A percentile compares a stretch with the other conserved stretches of the same genome.
Evolutionary conservation across 2,113 vertebrate genomes (phyloP).

Genomic region (Danionella cerebrum): DNA sequence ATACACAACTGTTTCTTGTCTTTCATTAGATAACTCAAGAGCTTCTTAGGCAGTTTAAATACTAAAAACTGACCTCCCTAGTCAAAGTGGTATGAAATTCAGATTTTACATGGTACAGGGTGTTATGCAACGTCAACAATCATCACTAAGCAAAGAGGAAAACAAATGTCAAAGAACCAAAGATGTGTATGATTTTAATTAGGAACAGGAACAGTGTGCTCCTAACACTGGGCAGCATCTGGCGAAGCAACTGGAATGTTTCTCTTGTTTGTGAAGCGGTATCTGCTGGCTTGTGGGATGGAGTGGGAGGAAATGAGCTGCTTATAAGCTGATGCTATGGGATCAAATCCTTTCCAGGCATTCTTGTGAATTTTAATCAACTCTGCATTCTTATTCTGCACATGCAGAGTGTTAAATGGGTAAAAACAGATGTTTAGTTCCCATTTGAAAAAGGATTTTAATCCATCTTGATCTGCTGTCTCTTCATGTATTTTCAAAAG

Average conservation of each 20-base stretch:
- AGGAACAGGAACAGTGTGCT: not conserved
- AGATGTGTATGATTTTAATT: not conserved
- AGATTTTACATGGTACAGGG: too few relatives aligned
- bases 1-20: too few relatives aligned
- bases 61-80: too few relatives aligned
- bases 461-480: slow-evolving; percentile 9
- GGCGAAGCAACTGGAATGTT: slow-evolving; percentile 5
- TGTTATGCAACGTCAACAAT: too few relatives aligned
- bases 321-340: not conserved
- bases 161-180: not conserved
- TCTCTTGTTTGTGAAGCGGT: slow-evolving; percentile 3
- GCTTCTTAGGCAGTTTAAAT: too few relatives aligned
- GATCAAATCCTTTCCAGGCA: slow-evolving; percentile 1
- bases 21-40: too few relatives aligned
- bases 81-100: too few relatives aligned
- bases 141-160: too few relatives aligned
- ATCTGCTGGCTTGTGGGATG: slow-evolving; percentile 22
- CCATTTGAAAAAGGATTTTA: not conserved
- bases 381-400: not conserved
- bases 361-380: not conserved
- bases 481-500: not conserved
- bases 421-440: not conserved
- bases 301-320: slow-evolving; percentile 18
- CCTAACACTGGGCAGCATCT: not conserved
- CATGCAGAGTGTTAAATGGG: not conserved